Percentiles rank a stretch among this genome's conserved stretches.
Evolutionary conservation across 2,113 vertebrate genomes (phyloP).

Genomic region (Takifugu bimaculatus): DNA sequence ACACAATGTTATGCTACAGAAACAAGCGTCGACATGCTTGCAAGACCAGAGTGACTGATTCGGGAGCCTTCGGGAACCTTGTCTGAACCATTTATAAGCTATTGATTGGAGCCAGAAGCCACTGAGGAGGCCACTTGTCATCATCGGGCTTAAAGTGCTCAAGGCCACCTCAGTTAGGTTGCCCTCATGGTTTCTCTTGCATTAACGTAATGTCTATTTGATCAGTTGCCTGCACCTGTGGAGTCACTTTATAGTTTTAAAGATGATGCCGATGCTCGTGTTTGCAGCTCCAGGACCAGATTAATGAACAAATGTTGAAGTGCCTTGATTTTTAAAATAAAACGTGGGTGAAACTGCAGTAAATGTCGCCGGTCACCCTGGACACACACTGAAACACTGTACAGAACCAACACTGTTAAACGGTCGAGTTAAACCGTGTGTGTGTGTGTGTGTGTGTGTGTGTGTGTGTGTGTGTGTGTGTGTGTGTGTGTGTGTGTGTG

Average conservation of each 20-base stretch:
- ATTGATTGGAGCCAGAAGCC: conserved; percentile 39
- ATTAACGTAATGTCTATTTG: conserved; percentile 32
- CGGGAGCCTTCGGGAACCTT: conserved; percentile 19
- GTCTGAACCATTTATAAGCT: conserved; percentile 42
- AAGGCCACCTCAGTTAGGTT: conserved; percentile 21
- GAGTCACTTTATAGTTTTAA: conserved; percentile 18
- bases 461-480: conserved; percentile 26
- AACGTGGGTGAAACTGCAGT: background rate
- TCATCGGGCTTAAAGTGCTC: conserved; percentile 21
- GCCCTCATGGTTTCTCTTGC: conserved; percentile 12
- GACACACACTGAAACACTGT: too few relatives aligned
- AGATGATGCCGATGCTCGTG: conserved; percentile 24
- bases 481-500: conserved; percentile 28
- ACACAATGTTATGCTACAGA: conserved; percentile 2
- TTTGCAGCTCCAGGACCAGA: conserved; percentile 24
- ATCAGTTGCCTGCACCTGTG: conserved; percentile 35
- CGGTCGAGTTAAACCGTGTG: background rate
- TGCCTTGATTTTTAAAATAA: conserved; percentile 1
- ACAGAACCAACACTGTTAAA: too few relatives aligned
- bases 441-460: conserved; percentile 33
- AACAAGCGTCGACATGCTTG: conserved; percentile 15
- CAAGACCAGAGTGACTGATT: conserved; percentile 7
- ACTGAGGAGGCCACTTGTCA: conserved; percentile 37
- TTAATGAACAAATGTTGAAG: conserved; percentile 32
- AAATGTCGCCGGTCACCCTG: background rate